Evolutionary conservation across 1,140 invertebrate species (phyloP), one percentile per base, ranked within the genome.

Genomic region (Euura saliciscinereae): DNA sequence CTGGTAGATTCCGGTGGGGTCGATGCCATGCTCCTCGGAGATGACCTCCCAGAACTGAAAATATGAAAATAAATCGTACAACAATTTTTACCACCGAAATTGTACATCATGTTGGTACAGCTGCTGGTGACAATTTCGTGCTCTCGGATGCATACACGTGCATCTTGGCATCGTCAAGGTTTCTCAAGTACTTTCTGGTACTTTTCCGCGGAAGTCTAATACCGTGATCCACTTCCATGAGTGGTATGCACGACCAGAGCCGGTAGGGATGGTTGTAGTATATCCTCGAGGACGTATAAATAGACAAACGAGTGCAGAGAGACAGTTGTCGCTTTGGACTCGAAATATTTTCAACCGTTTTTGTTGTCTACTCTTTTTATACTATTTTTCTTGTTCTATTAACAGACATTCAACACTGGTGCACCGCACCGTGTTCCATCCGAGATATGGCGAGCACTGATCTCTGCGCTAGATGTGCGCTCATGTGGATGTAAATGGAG

Each of bases 11-110:
- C 88, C 88, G 59, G 78, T 81, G 44, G 84, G 81, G 69, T 87
- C 86, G 65, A 89, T 85, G n/a, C 88, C 87, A 76, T 89, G 88
- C 76, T 89, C 88, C 70, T 89, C 88, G 44, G 88, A 89, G 71
- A 89, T 89, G 4, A 89, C 85, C 78, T 90, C 89, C 90, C 89
- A 90, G 77, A 91, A 90, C 89, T 89, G 76, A 46, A 77, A 78
- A 71, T 71, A 73, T 70, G 42, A 51, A 45, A 51, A 45, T 43
- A 51, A 2, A 66, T 64, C 46, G 46, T 51, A 59, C 13, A 6
- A 59, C 13, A 6, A 59, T 28, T 28, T 28, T 28, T 28, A 28
- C 0, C 28, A 28, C 28, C 28, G 28, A 28, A 28, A 28, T 28
- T 28, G 28, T 28, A 28, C 28, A 28, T 28, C 28, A 28, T 28